Conservation (phyloP, 2,797 vertebrate genomes). For the Myotis findleyi region DNA sequence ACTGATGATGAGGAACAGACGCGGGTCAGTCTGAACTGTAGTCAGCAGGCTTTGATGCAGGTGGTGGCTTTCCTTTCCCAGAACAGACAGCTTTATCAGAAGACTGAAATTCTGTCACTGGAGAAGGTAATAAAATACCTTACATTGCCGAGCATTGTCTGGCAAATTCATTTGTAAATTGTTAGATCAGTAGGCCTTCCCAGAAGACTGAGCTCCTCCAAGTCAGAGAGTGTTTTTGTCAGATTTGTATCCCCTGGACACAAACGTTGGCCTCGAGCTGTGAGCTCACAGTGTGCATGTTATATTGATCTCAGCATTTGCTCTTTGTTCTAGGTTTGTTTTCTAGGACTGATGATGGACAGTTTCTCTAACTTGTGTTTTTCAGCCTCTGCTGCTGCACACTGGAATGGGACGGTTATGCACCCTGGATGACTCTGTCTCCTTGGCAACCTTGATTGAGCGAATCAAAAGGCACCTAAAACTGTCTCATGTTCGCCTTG, state of each 20-base stretch:
- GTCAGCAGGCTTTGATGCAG: conserved; percentile 90
- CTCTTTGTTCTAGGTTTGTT: neutral
- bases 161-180: conserved; percentile 22
- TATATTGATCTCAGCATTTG: neutral
- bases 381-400: conserved; percentile 90
- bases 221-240: conserved; percentile 8
- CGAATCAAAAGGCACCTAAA: conserved; percentile 93
- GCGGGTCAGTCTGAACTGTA: conserved; percentile 91
- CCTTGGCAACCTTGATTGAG: conserved; percentile 88
- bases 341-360: conserved; percentile 24
- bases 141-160: neutral
- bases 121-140: conserved; percentile 91
- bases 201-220: neutral
- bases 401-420: conserved; percentile 94
- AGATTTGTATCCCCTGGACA: neutral
- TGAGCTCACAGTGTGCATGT: neutral
- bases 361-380: conserved; percentile 53
- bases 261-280: neutral
- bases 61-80: conserved; percentile 90
- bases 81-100: conserved; percentile 85
- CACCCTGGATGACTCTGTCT: conserved; percentile 89
- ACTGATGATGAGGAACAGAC: conserved; percentile 85
- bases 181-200: neutral
- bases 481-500: conserved; percentile 92
- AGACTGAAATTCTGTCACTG: conserved; percentile 90